Conservation (phyloP, 2,797 vertebrate species). For the Neosilurus hyrtlii region DNA sequence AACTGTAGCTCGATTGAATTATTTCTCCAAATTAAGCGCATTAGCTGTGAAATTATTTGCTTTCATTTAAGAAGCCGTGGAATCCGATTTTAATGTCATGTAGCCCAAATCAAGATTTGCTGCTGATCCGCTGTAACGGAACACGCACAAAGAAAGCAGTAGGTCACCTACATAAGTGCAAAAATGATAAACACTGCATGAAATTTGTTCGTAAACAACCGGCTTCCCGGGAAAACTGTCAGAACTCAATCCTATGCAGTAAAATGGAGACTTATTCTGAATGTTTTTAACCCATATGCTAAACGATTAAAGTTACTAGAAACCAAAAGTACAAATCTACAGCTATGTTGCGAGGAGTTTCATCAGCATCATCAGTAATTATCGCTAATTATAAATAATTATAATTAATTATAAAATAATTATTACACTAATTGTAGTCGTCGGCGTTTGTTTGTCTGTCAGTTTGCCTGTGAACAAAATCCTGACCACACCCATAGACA, state of each 20-base stretch:
- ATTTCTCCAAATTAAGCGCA: constrained; percentile 73
- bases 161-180: constrained; percentile 72
- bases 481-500: too few relatives aligned
- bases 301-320: too few relatives aligned
- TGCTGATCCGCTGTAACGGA: constrained; percentile 67
- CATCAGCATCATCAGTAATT: too few relatives aligned
- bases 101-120: constrained; percentile 63
- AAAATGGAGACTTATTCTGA: neutral
- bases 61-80: constrained; percentile 70
- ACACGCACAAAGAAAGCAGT: constrained; percentile 62
- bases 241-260: neutral
- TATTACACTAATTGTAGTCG: too few relatives aligned
- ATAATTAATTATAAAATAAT: too few relatives aligned
- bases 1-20: constrained; percentile 67
- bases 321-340: neutral
- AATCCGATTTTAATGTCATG: constrained; percentile 69
- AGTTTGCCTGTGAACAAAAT: too few relatives aligned
- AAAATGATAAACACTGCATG: constrained; percentile 62
- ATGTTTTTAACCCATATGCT: neutral
- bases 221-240: constrained; percentile 26
- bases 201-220: constrained; percentile 59
- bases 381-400: too few relatives aligned
- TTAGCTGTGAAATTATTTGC: constrained; percentile 76
- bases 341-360: too few relatives aligned
- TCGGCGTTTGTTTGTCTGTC: too few relatives aligned